phyloP scores from a whole-genome alignment of 2,888 invertebrate species.

The Pachliopta kotzebuea region DNA sequence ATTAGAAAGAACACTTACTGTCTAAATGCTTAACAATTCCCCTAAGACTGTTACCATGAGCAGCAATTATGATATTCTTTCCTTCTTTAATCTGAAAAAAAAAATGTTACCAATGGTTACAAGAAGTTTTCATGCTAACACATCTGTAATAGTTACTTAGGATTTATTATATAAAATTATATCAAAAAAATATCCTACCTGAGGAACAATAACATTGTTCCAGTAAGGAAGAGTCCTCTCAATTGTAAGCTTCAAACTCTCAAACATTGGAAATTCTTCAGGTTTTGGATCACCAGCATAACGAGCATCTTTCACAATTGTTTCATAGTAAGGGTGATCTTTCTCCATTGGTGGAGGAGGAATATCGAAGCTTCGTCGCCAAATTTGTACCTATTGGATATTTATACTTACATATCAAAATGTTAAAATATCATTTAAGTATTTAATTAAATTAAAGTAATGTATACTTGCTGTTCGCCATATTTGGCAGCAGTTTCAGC shows the following conservation, averaged over 20 bases:
- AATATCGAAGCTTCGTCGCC: slow-evolving; percentile 91
- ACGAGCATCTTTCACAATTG: slow-evolving; percentile 87
- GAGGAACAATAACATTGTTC: slow-evolving; percentile 90
- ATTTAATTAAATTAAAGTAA: neutral
- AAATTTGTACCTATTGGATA: slow-evolving; percentile 84
- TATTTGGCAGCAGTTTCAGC: slow-evolving; percentile 91
- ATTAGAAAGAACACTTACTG: slow-evolving; percentile 75
- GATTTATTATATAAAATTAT: neutral
- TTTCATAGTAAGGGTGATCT: slow-evolving; percentile 87
- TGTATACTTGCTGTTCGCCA: slow-evolving; percentile 87
- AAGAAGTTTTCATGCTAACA: neutral
- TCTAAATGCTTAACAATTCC: slow-evolving; percentile 94
- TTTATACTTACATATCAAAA: neutral
- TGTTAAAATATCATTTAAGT: neutral
- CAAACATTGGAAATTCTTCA: slow-evolving; percentile 89
- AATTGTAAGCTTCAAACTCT: slow-evolving; percentile 91
- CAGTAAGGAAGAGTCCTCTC: slow-evolving; percentile 92
- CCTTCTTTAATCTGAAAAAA: slow-evolving; percentile 87
- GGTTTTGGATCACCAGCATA: slow-evolving; percentile 86
- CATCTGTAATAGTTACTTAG: no score
- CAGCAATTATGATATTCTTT: slow-evolving; percentile 89
- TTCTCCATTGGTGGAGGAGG: slow-evolving; percentile 91
- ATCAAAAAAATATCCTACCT: slow-evolving; percentile 50
- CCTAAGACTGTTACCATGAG: slow-evolving; percentile 92
- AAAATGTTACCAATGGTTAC: no score